phyloP scores from a whole-genome alignment of 1,140 invertebrate species.

The Zeugodacus cucurbitae region DNA sequence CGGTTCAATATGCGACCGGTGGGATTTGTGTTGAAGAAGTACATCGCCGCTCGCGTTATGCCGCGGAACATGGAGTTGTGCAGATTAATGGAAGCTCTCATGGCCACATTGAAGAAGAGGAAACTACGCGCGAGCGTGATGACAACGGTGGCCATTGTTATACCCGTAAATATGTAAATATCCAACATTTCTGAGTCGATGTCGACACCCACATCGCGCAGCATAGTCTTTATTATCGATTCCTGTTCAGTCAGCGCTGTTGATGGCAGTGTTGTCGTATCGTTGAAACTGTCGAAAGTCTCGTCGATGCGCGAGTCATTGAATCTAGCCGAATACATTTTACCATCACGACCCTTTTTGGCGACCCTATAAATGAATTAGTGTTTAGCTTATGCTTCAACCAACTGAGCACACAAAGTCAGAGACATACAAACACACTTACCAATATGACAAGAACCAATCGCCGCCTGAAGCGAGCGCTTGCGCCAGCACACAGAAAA shows the following conservation, averaged over 20 bases:
- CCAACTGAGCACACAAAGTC: too few relatives aligned
- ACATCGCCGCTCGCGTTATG: constrained; percentile 80
- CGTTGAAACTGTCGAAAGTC: constrained; percentile 38
- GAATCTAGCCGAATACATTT: not conserved
- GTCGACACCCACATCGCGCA: constrained; percentile 50
- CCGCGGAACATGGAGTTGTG: constrained; percentile 84
- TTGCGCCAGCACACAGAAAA: constrained; percentile 71
- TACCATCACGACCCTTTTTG: constrained; percentile 51
- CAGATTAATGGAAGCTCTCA: constrained; percentile 78
- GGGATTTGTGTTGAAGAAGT: constrained; percentile 86
- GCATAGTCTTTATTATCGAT: constrained; percentile 46
- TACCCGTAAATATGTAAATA: constrained; percentile 67
- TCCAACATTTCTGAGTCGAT: constrained; percentile 58
- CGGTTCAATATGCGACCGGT: constrained; percentile 80
- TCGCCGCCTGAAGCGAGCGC: constrained; percentile 74
- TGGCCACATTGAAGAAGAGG: constrained; percentile 77
- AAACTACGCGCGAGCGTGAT: constrained; percentile 71
- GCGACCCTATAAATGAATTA: constrained; percentile 68
- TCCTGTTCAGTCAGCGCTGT: not conserved
- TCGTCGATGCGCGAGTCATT: not conserved
- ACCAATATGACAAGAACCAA: constrained; percentile 78
- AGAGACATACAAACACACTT: constrained; percentile 46
- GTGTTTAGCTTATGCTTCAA: not conserved
- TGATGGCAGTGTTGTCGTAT: not conserved
- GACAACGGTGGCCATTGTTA: constrained; percentile 72